Evolutionary conservation across 2,113 vertebrate species (phyloP).

Genomic region (Dolichotis patagonum): DNA sequence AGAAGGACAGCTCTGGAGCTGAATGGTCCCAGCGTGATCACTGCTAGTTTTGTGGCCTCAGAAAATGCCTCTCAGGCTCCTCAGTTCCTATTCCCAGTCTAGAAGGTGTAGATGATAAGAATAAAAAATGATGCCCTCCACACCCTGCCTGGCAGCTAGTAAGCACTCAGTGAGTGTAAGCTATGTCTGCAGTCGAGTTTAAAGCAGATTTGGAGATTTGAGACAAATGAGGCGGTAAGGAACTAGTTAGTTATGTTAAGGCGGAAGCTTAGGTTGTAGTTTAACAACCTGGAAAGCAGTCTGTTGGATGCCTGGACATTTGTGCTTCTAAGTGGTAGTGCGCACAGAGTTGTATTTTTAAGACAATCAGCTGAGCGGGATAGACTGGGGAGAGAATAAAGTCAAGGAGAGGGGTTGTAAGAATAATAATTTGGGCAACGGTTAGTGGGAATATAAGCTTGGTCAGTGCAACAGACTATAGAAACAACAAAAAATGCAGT

Average conservation of each 20-base stretch:
- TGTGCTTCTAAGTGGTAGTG: conserved; percentile 17
- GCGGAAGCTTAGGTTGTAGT: background rate
- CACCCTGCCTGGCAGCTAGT: background rate
- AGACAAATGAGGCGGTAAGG: conserved; percentile 7
- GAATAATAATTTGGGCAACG: conserved; percentile 22
- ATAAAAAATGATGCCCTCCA: background rate
- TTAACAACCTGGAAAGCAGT: background rate
- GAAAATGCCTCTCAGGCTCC: background rate
- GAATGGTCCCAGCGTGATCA: background rate
- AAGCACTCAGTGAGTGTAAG: background rate
- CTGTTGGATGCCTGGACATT: background rate
- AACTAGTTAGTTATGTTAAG: background rate
- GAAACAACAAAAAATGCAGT: background rate
- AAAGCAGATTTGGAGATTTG: background rate
- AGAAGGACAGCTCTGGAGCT: background rate
- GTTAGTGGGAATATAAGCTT: background rate
- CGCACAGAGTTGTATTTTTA: conserved; percentile 30
- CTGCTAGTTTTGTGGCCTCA: background rate
- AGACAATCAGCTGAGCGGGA: background rate
- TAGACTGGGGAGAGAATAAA: background rate
- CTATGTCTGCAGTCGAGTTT: background rate
- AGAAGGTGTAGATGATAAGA: background rate
- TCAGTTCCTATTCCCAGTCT: background rate
- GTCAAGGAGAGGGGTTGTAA: background rate
- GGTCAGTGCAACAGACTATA: background rate